Base-by-base conservation (phyloP, 2,113 vertebrate species). In the Salvelinus fontinalis region DNA sequence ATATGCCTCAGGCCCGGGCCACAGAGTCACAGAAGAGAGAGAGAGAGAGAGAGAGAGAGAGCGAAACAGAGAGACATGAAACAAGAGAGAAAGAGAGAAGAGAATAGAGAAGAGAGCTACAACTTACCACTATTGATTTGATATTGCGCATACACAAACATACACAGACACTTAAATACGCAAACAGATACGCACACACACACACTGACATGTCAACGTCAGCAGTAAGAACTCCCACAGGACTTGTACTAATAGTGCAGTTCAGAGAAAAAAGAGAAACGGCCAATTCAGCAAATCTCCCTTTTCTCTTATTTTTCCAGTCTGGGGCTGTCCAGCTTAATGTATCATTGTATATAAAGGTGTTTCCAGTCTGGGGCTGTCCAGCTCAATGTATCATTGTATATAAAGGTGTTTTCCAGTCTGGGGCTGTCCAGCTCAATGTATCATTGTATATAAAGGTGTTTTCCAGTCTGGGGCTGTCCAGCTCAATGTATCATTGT, bases 201-300 rank as follows among this genome's bases (percentile, higher is more conserved):
- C 6, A 72, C 67, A 76, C 64, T 49, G 5, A 22, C 59, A 24
- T 64, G 60, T 24, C 29, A 51, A 75, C 74, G 54, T 74, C 66
- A 79, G 71, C 70, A 51, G 74, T 20, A n/a, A 39, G 29, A 11
- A 16, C 2, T 71, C 76, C 34, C 48, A 0, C 72, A 0, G 67
- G 57, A 80, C 26, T 34, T 0, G 54, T 29, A 68, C 70, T 76
- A 71, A 84, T 72, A 64, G 62, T 77, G 79, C 72, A 82, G 49
- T 80, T 80, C 26, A 77, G 0, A 57, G 3, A 48, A 72, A 81
- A 85, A 29, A 22, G 0, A 73, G 65, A 62, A 87, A 69, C 62
- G 39, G 44, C 62, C 75, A 80, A 85, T 77, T 83, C 83, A 81
- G 67, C 79, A 31, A 71, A 76, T 66, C 67, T 54, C 69, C 44